Base-by-base conservation (phyloP, 1,140 invertebrate species). In the Spodoptera litura region DNA sequence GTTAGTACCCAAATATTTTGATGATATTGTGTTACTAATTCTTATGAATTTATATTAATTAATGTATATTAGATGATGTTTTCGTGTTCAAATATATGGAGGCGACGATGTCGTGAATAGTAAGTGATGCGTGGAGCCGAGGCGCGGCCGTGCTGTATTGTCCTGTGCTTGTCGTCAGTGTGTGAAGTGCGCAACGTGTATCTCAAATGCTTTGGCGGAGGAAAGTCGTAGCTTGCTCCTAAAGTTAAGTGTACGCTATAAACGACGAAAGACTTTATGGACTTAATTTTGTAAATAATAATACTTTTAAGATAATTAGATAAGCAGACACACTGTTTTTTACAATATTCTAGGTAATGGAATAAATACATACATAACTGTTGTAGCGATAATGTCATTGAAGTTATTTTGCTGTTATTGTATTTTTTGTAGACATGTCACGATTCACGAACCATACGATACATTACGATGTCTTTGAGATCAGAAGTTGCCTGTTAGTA, bases 261-360 rank as follows among this genome's bases (percentile, higher is more conserved):
- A 88, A 87, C 84, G 89, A 92, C 87, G 84, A 89, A 92, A 91
- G 88, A 91, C 90, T 89, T 83, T 90, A 88, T 87, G 85, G 86
- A 93, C 87, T 91, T 93, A 91, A 93, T 91, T 90, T 91, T 94
- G 92, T 94, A 94, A 87, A 94, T 94, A 94, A 86, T 93, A 91
- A 88, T 86, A 44, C 9, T 44, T 87, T 74, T 94, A 93, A 94
- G 91, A 81, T 91, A 89, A 76, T 85, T 91, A 89, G 85, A 81
- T 91, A 92, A 92, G 89, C 86, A 86, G 86, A 90, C 88, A 92
- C 89, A 92, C 91, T 91, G 91, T 94, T 94, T 94, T 94, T 94
- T 93, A 94, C 90, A 93, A 93, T 94, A 94, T 92, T 87, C 81
- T 94, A 94, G 88, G 85, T 92, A 91, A 90, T 88, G 82, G 79